Evolutionary conservation across 2,113 vertebrate species (phyloP), one percentile per base, ranked within the genome.

Genomic region (Redunca redunca): DNA sequence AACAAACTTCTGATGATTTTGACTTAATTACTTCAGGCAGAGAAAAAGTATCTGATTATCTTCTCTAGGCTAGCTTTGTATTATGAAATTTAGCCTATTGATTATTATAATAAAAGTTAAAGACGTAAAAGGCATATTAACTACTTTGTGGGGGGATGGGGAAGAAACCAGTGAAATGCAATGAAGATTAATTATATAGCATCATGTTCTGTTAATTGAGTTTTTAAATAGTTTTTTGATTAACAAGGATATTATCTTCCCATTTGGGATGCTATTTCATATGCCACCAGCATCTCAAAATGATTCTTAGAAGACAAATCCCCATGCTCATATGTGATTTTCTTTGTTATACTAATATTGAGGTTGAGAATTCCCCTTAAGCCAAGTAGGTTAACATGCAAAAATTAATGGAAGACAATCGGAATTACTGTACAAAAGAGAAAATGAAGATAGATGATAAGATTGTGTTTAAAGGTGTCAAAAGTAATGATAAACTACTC

Each of bases 181-280:
- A 99, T 99, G 98, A 99, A 99, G 99, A 99, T 99, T 99, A 99
- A 99, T 99, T 99, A 98, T 98, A 96, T 98, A 98, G 98, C 95
- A 96, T 99, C 98, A 98, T 99, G 97, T 98, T 99, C 98, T 98
- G 93, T 98, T 99, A 99, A 99, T 99, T 99, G 98, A 99, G 98
- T 99, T 99, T 99, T 99, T 98, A 99, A 99, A 98, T 98, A 99
- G 98, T 99, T 98, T 99, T 99, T 99, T 99, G 98, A 99, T 99
- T 99, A 99, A 98, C 98, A 98, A 96, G 98, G 98, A 97, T 99
- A 98, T 99, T 98, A 98, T 98, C 98, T 98, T 98, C 98, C 85
- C 96, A 96, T 98, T 98, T 98, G 95, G 97, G 96, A 97, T 98
- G 96, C 96, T 93, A 97, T 97, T 98, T 98, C 94, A 53, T 88